Percentiles rank a stretch among this genome's conserved stretches.
These are phyloP conservation scores for Meteorus sp. DNA, from an alignment of 1,140 invertebrate species.

Conservation along the genomic window DNA sequence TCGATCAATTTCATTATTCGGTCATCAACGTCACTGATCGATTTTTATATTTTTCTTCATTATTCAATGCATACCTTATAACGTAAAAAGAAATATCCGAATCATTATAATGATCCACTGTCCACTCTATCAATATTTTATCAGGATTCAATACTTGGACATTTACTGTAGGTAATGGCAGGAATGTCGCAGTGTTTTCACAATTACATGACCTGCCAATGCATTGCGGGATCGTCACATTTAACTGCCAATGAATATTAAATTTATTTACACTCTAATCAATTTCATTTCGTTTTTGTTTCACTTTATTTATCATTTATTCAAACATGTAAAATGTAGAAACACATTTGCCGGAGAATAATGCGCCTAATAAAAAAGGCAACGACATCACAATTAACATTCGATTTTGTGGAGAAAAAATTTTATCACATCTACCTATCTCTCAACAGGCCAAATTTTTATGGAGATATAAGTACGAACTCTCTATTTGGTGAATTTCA, in stretches of 20 bases:
- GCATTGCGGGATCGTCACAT: conserved; percentile 45
- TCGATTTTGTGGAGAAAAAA: no score
- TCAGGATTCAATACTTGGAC: conserved; percentile 15
- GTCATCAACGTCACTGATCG: not conserved
- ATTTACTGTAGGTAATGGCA: conserved; percentile 36
- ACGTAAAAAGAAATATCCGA: conserved; percentile 33
- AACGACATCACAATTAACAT: no score
- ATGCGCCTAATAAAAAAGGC: no score
- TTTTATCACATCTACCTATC: no score
- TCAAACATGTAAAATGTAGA: no score
- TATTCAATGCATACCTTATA: conserved; percentile 37
- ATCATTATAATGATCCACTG: conserved; percentile 17
- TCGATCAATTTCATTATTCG: no score
- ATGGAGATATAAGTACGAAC: no score
- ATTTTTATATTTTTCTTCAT: not conserved
- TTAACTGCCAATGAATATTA: no score
- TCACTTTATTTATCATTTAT: not conserved
- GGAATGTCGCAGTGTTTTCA: conserved; percentile 16
- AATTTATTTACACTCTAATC: no score
- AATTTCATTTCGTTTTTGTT: not conserved
- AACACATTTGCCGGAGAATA: no score
- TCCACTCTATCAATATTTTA: conserved; percentile 42
- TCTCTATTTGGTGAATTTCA: no score
- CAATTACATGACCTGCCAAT: conserved; percentile 38
- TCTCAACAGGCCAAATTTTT: no score